A percentile compares a stretch with the other conserved stretches of the same genome.
Evolutionary conservation across 2,797 vertebrate species (phyloP).

Genomic region (Botia kubotai): DNA sequence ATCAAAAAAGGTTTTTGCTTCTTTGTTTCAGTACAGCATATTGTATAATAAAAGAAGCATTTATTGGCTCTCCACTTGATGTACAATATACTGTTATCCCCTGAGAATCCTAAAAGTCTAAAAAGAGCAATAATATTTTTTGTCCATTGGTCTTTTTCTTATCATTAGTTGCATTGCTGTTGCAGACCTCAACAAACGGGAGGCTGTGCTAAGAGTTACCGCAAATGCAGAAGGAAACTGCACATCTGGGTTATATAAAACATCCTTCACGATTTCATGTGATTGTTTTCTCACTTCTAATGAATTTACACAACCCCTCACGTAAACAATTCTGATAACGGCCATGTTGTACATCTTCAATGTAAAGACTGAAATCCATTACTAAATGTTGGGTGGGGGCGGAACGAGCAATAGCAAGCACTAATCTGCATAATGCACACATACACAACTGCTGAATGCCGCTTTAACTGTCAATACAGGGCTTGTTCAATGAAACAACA

Average conservation of each 20-base stretch:
- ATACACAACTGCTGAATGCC: constrained; percentile 29
- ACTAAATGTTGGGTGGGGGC: constrained; percentile 39
- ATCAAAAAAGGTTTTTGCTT: no score
- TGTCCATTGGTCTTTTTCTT: neutral
- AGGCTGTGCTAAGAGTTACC: neutral
- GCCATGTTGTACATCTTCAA: constrained; percentile 60
- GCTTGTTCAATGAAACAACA: constrained; percentile 46
- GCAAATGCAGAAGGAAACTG: neutral
- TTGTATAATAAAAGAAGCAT: no score
- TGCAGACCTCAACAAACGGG: neutral
- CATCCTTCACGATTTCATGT: neutral
- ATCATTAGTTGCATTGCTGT: neutral
- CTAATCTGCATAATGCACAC: constrained; percentile 61
- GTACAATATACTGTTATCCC: no score
- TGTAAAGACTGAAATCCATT: constrained; percentile 52
- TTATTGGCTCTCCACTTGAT: no score
- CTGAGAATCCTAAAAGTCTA: no score
- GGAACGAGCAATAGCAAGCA: constrained; percentile 46
- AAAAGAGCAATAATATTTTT: neutral
- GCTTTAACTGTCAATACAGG: constrained; percentile 43
- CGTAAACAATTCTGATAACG: constrained; percentile 47
- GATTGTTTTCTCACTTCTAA: constrained; percentile 29
- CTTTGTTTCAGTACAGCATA: no score
- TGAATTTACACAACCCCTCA: constrained; percentile 26
- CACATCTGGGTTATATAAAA: neutral